Base-by-base conservation (phyloP, 2,113 vertebrate genomes). In the Albula glossodonta region DNA sequence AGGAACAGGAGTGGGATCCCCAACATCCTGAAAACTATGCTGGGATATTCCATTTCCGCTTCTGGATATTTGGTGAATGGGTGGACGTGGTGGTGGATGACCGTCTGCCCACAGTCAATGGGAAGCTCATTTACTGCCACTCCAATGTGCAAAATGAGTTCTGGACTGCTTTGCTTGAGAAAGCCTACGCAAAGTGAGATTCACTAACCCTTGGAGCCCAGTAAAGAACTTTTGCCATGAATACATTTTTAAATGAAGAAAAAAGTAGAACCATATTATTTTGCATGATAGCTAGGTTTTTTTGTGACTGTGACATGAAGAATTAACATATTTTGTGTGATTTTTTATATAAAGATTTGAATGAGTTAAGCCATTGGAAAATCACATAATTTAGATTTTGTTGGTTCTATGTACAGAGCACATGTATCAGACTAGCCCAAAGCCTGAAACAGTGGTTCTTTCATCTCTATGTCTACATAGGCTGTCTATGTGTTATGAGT, bases 21-120 rank as follows among this genome's bases (percentile, higher is more conserved):
- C 93, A 90, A 78, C 94, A 96, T 81, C 95, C 96, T 0, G 95
- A 96, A 82, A 94, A 89, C 86, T 97, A 99, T 1, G 94, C 95
- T 3, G 98, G 98, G 56, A 99, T 99, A 86, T 99, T 99, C 89
- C 97, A 94, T 81, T 99, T 99, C 89, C 95, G 94, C 78, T 99
- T 99, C 92, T 99, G 98, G 98, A 91, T 96, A 88, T 97, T 99
- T 87, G 97, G 97, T 2, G 89, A 96, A 87, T 99, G 98, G 98
- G 91, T 95, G 0, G 98, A 99, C 8, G 97, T 99, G 88, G 97
- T 99, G 82, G 92, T 99, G 50, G 98, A 99, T 66, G 98, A 99
- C 89, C 96, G 96, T 15, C 93, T 99, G 90, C 98, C 98, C 4
- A 97, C 97, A 0, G 88, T 97, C 81, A 90, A 95, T 0, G 96